Evolutionary conservation across 2,888 invertebrate species (phyloP).

Genomic region (Melanchra persicariae): DNA sequence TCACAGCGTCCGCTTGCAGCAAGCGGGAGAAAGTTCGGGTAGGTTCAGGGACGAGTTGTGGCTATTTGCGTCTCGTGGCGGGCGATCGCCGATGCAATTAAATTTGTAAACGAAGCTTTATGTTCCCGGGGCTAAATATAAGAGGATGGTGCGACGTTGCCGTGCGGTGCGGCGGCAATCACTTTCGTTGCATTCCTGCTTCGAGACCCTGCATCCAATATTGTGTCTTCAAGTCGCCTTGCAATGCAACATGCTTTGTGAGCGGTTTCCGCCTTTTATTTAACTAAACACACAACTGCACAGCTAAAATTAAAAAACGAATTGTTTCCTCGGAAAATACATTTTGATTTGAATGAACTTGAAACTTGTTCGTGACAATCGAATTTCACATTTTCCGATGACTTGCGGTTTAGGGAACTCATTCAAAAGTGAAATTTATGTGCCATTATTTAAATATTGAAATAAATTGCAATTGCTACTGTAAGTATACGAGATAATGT

Average conservation of each 20-base stretch:
- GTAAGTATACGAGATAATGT: constrained; percentile 68
- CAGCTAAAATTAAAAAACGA: constrained; percentile 39
- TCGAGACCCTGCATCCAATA: constrained; percentile 54
- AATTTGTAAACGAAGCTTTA: constrained; percentile 89
- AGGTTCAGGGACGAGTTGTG: constrained; percentile 88
- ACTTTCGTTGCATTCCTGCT: constrained; percentile 69
- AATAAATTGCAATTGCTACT: constrained; percentile 66
- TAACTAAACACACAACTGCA: constrained; percentile 29
- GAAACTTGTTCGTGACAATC: constrained; percentile 5
- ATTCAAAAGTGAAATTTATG: constrained; percentile 42
- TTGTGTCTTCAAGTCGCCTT: too few relatives aligned
- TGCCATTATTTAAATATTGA: constrained; percentile 51
- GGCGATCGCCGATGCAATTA: constrained; percentile 90
- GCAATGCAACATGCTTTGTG: constrained; percentile 49
- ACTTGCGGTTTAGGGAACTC: constrained; percentile 28
- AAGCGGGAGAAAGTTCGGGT: constrained; percentile 85
- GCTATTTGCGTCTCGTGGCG: constrained; percentile 88
- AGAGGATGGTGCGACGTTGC: constrained; percentile 79
- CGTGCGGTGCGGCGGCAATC: constrained; percentile 74
- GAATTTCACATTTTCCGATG: constrained; percentile 28
- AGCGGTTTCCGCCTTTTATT: constrained; percentile 44
- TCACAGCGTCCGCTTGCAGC: constrained; percentile 71
- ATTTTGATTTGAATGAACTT: constrained; percentile 43
- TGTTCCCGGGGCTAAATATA: constrained; percentile 86
- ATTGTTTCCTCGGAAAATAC: constrained; percentile 41